Conservation (phyloP, 2,113 vertebrate species). For the Epinephelus lanceolatus region DNA sequence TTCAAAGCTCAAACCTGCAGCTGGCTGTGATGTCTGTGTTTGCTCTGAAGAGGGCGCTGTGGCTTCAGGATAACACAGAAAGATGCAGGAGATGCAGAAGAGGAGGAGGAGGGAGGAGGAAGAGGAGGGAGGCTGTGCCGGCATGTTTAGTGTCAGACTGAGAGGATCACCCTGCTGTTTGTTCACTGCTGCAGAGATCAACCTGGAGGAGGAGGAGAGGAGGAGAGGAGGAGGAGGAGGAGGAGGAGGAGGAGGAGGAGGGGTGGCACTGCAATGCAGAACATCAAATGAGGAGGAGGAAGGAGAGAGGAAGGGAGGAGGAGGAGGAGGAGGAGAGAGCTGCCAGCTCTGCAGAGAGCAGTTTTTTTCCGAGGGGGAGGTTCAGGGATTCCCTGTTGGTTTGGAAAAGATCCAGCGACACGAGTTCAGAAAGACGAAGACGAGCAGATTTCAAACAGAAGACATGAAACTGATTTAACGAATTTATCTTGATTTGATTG, state of each 20-base stretch:
- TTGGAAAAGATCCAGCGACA: conserved; percentile 25
- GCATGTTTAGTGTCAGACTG: conserved; percentile 38
- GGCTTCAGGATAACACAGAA: neutral
- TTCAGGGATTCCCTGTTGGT: conserved; percentile 58
- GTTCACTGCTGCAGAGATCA: conserved; percentile 62
- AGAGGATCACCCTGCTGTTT: conserved; percentile 57
- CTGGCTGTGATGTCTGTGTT: neutral
- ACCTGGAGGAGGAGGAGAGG: conserved; percentile 18
- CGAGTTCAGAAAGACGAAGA: neutral
- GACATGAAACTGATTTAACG: neutral
- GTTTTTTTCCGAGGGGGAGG: neutral
- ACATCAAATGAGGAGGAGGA: conserved; percentile 44
- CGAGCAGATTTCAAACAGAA: neutral
- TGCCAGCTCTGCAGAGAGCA: conserved; percentile 41
- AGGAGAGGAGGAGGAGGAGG: neutral
- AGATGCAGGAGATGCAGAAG: neutral
- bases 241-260: neutral
- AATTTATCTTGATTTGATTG: no score
- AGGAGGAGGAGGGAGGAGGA: neutral
- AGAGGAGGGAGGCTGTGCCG: neutral
- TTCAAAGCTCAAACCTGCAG: neutral
- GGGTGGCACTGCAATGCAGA: conserved; percentile 70
- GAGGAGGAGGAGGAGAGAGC: neutral
- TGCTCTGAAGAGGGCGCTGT: conserved; percentile 63
- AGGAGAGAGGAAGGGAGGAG: neutral